Conservation (phyloP, 2,888 invertebrate genomes). For the Amphipoea oculea region DNA sequence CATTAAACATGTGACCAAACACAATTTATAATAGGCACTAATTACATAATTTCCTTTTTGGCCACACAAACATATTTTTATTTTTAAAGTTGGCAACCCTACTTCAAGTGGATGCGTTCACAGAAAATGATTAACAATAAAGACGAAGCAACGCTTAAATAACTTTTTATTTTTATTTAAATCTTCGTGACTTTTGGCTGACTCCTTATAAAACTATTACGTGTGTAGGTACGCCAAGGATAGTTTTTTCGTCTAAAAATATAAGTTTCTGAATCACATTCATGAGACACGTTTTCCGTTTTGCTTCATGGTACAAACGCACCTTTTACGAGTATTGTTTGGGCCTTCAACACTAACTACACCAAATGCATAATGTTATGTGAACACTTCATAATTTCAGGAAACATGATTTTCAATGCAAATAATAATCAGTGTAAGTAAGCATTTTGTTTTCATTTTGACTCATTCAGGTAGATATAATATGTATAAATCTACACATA, state of each 20-base stretch:
- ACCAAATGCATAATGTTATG: neutral
- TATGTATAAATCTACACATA: no score
- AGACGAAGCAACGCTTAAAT: slow-evolving; percentile 39
- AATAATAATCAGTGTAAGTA: neutral
- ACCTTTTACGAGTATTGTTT: neutral
- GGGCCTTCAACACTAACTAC: neutral
- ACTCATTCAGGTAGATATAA: neutral
- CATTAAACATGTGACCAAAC: slow-evolving; percentile 54
- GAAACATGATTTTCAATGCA: neutral
- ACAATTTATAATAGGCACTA: slow-evolving; percentile 37
- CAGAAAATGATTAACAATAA: slow-evolving; percentile 63
- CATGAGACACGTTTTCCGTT: slow-evolving; percentile 11
- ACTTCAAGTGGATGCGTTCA: slow-evolving; percentile 48
- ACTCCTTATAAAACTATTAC: slow-evolving; percentile 43
- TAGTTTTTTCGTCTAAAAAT: slow-evolving; percentile 27
- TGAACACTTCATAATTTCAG: neutral
- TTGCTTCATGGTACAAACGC: neutral
- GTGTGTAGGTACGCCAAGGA: slow-evolving; percentile 9
- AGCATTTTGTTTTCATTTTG: neutral
- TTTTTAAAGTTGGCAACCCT: slow-evolving; percentile 67
- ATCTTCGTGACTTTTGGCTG: slow-evolving; percentile 46
- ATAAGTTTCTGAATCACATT: slow-evolving; percentile 27
- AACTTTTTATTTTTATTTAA: slow-evolving; percentile 47
- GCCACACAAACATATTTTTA: slow-evolving; percentile 36
- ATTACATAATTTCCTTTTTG: slow-evolving; percentile 57